Percentiles rank a stretch among this genome's conserved stretches.
Evolutionary conservation across 1,140 invertebrate genomes (phyloP).

Genomic region (Neotoxoptera formosana): DNA sequence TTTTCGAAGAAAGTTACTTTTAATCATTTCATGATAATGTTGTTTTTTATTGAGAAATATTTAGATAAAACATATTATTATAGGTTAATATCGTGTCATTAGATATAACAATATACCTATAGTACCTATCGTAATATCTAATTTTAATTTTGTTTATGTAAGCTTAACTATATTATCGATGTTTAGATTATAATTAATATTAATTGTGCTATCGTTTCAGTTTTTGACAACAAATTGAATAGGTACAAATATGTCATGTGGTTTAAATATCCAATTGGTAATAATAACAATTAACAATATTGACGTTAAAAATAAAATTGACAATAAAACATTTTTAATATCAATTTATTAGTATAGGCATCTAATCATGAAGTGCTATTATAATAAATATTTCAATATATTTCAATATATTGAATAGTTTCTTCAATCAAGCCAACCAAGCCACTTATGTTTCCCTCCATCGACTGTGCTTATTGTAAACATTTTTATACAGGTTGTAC

Average conservation of each 20-base stretch:
- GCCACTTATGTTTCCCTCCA: too few species aligned
- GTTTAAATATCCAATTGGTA: background rate
- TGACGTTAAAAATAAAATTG: background rate
- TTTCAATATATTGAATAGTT: too few species aligned
- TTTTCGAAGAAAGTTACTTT: background rate
- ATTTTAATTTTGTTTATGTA: slow-evolving; percentile 17
- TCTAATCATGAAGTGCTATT: too few species aligned
- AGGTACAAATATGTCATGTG: too few species aligned
- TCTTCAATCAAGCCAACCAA: too few species aligned
- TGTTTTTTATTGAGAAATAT: background rate
- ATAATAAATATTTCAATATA: too few species aligned
- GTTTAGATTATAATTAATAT: background rate
- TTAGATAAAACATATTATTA: background rate
- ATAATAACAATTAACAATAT: background rate
- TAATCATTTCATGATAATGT: background rate
- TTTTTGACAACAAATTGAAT: slow-evolving; percentile 3
- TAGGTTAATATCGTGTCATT: background rate
- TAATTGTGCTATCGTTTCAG: background rate
- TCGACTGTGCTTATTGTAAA: too few species aligned
- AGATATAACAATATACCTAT: background rate
- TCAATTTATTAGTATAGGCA: background rate
- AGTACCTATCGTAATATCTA: background rate
- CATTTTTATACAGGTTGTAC: too few species aligned
- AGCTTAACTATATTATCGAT: background rate
- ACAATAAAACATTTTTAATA: background rate